Evolutionary conservation across 2,888 invertebrate genomes (phyloP), one percentile per base, ranked within the genome.

Genomic region (Phorcus lineatus): DNA sequence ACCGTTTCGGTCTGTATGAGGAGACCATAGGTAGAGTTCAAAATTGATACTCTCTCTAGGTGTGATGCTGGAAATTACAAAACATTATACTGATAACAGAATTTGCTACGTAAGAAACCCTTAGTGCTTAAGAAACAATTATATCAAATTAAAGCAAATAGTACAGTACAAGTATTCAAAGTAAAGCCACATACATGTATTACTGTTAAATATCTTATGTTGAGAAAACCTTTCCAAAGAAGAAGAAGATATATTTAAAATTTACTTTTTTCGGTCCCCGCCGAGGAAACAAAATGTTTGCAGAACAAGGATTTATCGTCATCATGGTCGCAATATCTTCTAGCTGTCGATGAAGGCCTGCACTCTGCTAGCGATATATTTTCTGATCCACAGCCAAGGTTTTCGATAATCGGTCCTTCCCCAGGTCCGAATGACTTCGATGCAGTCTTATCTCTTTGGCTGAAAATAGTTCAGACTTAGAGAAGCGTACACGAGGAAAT

Each of bases 1-100:
- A 76, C 54, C 11, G 70, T 70, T 6, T 76, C 54, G 7, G 76
- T 76, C 76, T 76, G 31, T 13, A 76, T 53, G 9, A n/a, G 28
- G 76, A 76, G 53, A 31, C 76, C 76, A 31, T 17, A 55, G 16
- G 2, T 24, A 2, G 76, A 76, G 22, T 36, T 36, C 28, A 28
- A 22, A 6, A 76, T 31, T 24, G 54, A 54, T 17, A 55, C 76
- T n/a, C 4, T 55, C n/a, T 55, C 36, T 19, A 76, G 36, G 17
- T 36, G n/a, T 0, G 76, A 75, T 16, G n/a, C 75, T 75, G 74
- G 17, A 74, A 74, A 36, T 4, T 2, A 36, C 2, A 2, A 36
- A 36, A 36, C 7, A 36, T 36, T 19, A n/a, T n/a, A 53, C 4
- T n/a, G 55, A 55, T 22, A 6, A 55, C 55, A 6, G 3, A 2